Conservation (phyloP, 2,888 invertebrate genomes). For the Tachina grossa region DNA sequence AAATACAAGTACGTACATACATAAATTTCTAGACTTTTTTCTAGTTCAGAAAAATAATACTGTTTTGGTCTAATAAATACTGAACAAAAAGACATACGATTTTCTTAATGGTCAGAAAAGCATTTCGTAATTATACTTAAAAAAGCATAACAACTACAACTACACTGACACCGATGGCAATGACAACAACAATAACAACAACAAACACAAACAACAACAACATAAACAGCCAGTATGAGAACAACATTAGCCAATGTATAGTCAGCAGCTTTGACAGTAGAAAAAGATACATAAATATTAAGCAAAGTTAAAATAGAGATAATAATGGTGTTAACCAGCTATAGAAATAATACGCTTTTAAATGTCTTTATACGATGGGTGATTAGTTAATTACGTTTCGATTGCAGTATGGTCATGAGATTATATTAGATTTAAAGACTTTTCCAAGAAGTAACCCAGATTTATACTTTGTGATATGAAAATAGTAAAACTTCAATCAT, state of each 20-base stretch:
- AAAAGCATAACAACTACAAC: slow-evolving; percentile 56
- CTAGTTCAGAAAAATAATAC: slow-evolving; percentile 48
- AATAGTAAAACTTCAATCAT: no score
- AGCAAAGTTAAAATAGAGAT: slow-evolving; percentile 59
- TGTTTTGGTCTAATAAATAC: slow-evolving; percentile 64
- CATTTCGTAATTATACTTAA: slow-evolving; percentile 70
- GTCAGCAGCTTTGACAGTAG: slow-evolving; percentile 34
- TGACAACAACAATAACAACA: no score
- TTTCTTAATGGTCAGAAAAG: slow-evolving; percentile 72
- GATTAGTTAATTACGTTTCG: neutral
- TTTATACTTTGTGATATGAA: neutral
- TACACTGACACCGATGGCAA: neutral
- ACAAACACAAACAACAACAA: neutral
- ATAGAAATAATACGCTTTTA: slow-evolving; percentile 51
- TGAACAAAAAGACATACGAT: slow-evolving; percentile 52
- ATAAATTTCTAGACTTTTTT: slow-evolving; percentile 35
- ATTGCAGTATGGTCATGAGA: no score
- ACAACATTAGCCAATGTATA: slow-evolving; percentile 22
- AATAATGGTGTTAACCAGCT: slow-evolving; percentile 64
- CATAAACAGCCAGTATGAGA: slow-evolving; percentile 12
- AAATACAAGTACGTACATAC: neutral
- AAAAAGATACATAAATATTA: slow-evolving; percentile 62
- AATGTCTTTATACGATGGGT: slow-evolving; percentile 16
- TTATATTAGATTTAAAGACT: no score
- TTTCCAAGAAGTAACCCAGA: no score